Base-by-base conservation (phyloP, 2,888 invertebrate genomes). In the Agapostemon virescens region DNA sequence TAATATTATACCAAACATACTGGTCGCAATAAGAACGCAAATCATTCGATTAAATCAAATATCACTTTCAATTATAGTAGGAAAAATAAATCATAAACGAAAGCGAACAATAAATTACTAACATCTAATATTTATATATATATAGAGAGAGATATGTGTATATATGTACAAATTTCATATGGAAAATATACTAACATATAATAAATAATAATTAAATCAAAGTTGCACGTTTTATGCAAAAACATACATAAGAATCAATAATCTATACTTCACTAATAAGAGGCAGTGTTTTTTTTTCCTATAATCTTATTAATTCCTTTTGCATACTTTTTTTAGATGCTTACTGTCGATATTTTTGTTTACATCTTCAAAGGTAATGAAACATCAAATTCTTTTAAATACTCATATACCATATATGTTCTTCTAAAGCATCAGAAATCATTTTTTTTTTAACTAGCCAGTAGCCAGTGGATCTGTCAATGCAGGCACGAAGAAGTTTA, bases 81-180 rank as follows among this genome's bases (percentile, higher is more conserved):
- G 23, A 75, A 63, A 42, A 73, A 63, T 67, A 69, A n/a, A 77
- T 67, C 67, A 45, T 63, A 77, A 79, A 66, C 49, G 61, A 71
- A 84, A 82, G 74, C 61, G 61, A 86, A 74, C 52, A 86, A 86
- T 86, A 86, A 86, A 77, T 86, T 83, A 86, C 38, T 85, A 86
- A 58, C 30, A 66, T 68, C 82, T 82, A 81, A 77, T 78, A 52
- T 79, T 74, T 83, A 76, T 79, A 78, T 75, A 84, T 67, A 66
- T 40, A 74, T 42, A 13, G 38, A 45, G 9, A 49, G 49, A 11
- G 49, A 74, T 55, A 40, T 68, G 63, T 49, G 33, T 69, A 71
- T 77, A 58, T 84, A 77, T 84, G 69, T 82, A 80, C 81, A 86
- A 69, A 70, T 36, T 63, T 64, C 64, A 77, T 77, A 77, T 61